Conservation (phyloP, 2,113 vertebrate species). For the Actenoides lindsayi region DNA sequence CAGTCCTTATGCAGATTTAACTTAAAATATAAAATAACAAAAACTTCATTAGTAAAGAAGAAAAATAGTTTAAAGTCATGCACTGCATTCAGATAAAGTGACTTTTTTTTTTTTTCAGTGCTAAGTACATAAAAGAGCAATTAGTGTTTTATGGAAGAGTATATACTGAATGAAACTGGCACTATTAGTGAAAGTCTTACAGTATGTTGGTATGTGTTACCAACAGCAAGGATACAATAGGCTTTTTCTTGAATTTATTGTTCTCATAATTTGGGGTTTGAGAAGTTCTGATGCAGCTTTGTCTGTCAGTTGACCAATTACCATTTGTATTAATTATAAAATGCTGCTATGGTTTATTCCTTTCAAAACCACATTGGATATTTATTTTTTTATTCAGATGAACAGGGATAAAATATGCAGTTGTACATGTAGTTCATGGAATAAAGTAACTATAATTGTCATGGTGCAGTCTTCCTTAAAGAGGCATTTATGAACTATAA, state of each 20-base stretch:
- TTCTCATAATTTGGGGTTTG: not conserved
- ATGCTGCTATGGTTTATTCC: not conserved
- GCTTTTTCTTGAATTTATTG: not conserved
- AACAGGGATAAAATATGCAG: not conserved
- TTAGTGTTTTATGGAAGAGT: not conserved
- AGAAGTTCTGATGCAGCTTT: not conserved
- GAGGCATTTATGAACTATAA: not conserved
- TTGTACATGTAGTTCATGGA: not conserved
- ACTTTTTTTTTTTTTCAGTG: slow-evolving; percentile 4
- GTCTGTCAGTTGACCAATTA: not conserved
- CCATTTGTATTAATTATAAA: not conserved
- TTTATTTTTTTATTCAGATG: not conserved
- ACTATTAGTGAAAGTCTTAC: not conserved
- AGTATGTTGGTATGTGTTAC: not conserved
- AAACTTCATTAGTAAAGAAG: not conserved
- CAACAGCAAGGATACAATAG: not conserved
- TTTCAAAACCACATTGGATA: not conserved
- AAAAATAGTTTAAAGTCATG: not conserved
- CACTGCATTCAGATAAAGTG: not conserved
- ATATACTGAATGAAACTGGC: not conserved
- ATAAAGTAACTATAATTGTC: not conserved
- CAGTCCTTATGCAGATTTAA: not conserved
- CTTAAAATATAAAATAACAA: not conserved
- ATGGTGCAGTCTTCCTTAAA: not conserved
- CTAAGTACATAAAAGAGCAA: not conserved